Percentiles rank a stretch among this genome's conserved stretches.
Evolutionary conservation across 2,113 vertebrate genomes (phyloP).

Genomic region (Psammodynastes pulverulentus): DNA sequence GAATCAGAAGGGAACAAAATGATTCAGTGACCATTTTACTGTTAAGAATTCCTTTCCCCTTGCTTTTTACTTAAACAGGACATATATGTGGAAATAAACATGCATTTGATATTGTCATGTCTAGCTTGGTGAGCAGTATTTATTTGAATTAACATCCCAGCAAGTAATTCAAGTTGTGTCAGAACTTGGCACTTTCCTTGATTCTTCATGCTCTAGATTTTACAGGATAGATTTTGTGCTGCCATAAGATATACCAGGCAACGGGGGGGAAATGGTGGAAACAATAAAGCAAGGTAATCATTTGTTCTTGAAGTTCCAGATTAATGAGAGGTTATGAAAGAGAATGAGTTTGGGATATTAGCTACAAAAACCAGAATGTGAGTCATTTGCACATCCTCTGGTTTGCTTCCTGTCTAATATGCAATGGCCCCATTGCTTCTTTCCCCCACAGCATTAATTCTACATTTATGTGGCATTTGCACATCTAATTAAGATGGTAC

Average conservation of each 20-base stretch:
- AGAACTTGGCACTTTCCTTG: not conserved
- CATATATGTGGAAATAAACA: not conserved
- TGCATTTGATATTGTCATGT: not conserved
- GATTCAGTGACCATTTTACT: not conserved
- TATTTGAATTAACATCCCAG: not conserved
- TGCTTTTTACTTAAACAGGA: not conserved
- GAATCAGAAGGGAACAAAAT: not conserved
- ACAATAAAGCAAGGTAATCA: not conserved
- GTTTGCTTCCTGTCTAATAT: not conserved
- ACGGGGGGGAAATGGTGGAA: too few relatives aligned
- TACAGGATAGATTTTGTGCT: not conserved
- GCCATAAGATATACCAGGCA: not conserved
- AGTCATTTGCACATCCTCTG: conserved; percentile 3
- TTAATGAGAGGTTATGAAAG: not conserved
- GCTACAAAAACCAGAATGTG: not conserved
- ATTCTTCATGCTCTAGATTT: not conserved
- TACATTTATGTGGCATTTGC: not conserved
- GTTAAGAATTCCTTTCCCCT: not conserved
- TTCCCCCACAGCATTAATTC: too few relatives aligned
- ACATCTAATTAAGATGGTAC: not conserved
- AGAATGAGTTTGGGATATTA: not conserved
- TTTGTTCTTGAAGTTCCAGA: not conserved
- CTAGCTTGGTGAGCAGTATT: not conserved
- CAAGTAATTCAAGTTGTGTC: not conserved
- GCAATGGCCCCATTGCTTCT: not conserved